These are phyloP conservation scores for Dallia pectoralis DNA, from an alignment of 2,797 vertebrate genomes.

Conservation along the genomic window DNA sequence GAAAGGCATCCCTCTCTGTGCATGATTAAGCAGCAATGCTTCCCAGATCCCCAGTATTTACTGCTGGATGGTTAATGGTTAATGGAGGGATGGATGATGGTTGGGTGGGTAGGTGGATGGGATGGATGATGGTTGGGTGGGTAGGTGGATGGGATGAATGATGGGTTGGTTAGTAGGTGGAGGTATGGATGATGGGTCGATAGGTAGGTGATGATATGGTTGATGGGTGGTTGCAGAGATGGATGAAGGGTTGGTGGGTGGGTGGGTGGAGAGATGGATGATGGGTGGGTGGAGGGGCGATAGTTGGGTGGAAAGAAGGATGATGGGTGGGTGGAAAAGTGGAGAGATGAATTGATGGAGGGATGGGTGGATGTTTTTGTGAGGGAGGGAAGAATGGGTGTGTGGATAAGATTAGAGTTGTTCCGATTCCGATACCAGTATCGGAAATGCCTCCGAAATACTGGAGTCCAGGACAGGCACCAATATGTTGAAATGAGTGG, in stretches of 20 bases:
- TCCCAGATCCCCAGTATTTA: not conserved
- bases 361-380: not conserved
- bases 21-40: constrained; percentile 1
- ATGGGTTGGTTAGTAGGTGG: too few relatives aligned
- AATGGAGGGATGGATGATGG: too few relatives aligned
- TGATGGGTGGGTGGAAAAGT: not conserved
- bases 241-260: not conserved
- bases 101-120: not conserved
- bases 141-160: not conserved
- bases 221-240: too few relatives aligned
- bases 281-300: not conserved
- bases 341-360: not conserved
- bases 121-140: not conserved
- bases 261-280: not conserved
- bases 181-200: not conserved
- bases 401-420: too few relatives aligned
- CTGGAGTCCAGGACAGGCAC: too few relatives aligned
- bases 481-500: too few relatives aligned
- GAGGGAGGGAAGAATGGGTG: too few relatives aligned
- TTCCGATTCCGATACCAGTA: too few relatives aligned
- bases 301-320: not conserved
- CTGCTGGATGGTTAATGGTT: not conserved
- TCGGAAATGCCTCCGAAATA: too few relatives aligned
- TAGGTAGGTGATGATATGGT: too few relatives aligned
- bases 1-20: constrained; percentile 28